A percentile compares a stretch with the other conserved stretches of the same genome.
These are phyloP conservation scores for Calliphora vicina DNA, from an alignment of 1,140 invertebrate genomes.

Conservation along the genomic window DNA sequence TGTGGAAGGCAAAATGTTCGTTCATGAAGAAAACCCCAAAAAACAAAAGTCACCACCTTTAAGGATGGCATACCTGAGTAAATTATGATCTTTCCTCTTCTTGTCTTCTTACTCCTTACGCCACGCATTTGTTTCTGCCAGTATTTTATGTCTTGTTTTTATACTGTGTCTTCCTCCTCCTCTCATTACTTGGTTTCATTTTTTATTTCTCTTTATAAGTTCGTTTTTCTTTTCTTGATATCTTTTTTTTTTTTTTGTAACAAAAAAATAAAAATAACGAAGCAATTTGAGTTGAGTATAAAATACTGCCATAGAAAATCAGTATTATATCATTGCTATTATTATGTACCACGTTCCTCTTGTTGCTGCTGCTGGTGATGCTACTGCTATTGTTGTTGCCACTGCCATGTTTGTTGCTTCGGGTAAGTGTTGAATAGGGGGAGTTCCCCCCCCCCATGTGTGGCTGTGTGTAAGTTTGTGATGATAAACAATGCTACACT, in stretches of 20 bases:
- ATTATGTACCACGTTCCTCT: no score
- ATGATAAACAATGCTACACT: no score
- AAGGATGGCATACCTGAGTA: not conserved
- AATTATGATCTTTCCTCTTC: not conserved
- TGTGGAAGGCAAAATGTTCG: no score
- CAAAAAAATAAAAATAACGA: no score
- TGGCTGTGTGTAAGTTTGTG: no score
- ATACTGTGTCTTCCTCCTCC: not conserved
- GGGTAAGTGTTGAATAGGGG: no score
- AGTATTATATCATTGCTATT: not conserved
- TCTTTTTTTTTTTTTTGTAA: no score
- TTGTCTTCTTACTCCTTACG: not conserved
- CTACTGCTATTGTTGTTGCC: no score
- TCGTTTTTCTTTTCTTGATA: not conserved
- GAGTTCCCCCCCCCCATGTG: no score
- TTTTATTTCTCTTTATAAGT: not conserved
- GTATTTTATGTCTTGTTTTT: not conserved
- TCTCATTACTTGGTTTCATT: not conserved
- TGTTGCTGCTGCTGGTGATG: no score
- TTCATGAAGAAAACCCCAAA: not conserved
- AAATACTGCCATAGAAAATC: not conserved
- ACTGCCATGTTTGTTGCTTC: no score
- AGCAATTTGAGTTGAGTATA: not conserved
- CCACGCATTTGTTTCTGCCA: not conserved
- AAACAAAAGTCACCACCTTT: not conserved